phyloP scores from a whole-genome alignment of 2,888 invertebrate species.

The Drosophila lutescens region DNA sequence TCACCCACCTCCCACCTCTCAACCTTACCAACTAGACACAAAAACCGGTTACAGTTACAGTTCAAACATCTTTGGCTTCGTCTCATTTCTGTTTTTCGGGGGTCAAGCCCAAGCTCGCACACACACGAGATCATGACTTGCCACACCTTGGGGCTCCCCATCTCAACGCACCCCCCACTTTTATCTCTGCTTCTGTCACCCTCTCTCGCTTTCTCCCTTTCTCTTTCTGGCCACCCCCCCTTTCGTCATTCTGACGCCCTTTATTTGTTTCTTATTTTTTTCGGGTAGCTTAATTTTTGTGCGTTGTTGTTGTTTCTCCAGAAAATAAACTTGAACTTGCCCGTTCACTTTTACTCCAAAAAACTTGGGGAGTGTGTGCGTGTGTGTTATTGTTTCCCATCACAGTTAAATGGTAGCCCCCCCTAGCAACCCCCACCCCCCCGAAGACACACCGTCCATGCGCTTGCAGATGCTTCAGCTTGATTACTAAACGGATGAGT shows the following conservation, averaged over 20 bases:
- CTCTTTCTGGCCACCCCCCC: constrained; percentile 21
- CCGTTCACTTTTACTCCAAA: constrained; percentile 76
- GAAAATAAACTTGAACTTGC: constrained; percentile 79
- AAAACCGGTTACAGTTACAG: constrained; percentile 74
- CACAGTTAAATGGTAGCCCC: constrained; percentile 36
- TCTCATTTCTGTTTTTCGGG: constrained; percentile 39
- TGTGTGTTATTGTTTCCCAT: constrained; percentile 30
- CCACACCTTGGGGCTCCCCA: constrained; percentile 42
- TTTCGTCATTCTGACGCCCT: constrained; percentile 63
- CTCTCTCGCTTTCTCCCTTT: constrained; percentile 30
- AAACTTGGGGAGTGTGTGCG: constrained; percentile 11
- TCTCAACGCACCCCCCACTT: background rate
- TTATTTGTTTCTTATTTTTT: constrained; percentile 46
- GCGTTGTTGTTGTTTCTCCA: constrained; percentile 55
- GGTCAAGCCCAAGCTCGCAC: constrained; percentile 41
- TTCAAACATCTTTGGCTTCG: constrained; percentile 48
- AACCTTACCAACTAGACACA: background rate
- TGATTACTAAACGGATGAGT: constrained; percentile 42
- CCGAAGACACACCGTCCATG: background rate
- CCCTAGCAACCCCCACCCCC: background rate
- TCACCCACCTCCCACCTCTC: background rate
- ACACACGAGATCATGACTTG: constrained; percentile 26
- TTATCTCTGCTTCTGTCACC: constrained; percentile 23
- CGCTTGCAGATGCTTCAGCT: constrained; percentile 30
- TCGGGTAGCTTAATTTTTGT: constrained; percentile 45